A percentile compares a stretch with the other conserved stretches of the same genome.
These are phyloP conservation scores for Brachirus orientalis DNA, from an alignment of 2,113 vertebrate genomes.

Conservation along the genomic window DNA sequence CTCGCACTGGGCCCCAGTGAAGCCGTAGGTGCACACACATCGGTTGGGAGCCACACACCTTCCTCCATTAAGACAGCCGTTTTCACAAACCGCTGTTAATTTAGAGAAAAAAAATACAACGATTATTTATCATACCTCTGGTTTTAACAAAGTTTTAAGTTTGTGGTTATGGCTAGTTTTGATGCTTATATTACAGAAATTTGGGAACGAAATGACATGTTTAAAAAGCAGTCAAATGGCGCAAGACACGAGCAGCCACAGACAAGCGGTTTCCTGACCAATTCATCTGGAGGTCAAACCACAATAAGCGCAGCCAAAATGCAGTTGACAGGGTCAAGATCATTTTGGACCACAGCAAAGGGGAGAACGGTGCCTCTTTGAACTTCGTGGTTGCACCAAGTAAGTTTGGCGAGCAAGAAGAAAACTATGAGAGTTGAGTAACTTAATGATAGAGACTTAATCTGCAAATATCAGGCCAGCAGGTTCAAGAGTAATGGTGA, in stretches of 20 bases:
- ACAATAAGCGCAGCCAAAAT: too few species aligned
- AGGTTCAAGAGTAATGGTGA: too few species aligned
- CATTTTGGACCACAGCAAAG: too few species aligned
- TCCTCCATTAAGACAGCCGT: slow-evolving; percentile 94
- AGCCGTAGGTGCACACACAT: slow-evolving; percentile 96
- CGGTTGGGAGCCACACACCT: slow-evolving; percentile 95
- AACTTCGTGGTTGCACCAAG: too few species aligned
- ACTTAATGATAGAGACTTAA: too few species aligned
- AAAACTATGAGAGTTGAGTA: too few species aligned
- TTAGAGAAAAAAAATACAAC: slow-evolving; percentile 50
- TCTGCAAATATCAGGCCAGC: too few species aligned
- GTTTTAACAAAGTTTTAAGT: slow-evolving; percentile 4
- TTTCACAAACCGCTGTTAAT: slow-evolving; percentile 93
- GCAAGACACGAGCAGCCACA: background rate
- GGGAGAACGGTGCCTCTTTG: too few species aligned
- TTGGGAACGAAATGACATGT: background rate
- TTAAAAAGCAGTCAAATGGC: background rate
- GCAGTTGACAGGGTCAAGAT: background rate
- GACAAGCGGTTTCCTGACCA: background rate
- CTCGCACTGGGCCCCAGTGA: slow-evolving; percentile 97
- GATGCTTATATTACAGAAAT: background rate
- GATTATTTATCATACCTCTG: slow-evolving; percentile 7
- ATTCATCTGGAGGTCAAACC: slow-evolving; percentile 5
- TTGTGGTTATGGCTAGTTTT: slow-evolving; percentile 3
- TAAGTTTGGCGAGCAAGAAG: too few species aligned